Base-by-base conservation (phyloP, 2,888 invertebrate genomes). In the Andrena bicolor region DNA sequence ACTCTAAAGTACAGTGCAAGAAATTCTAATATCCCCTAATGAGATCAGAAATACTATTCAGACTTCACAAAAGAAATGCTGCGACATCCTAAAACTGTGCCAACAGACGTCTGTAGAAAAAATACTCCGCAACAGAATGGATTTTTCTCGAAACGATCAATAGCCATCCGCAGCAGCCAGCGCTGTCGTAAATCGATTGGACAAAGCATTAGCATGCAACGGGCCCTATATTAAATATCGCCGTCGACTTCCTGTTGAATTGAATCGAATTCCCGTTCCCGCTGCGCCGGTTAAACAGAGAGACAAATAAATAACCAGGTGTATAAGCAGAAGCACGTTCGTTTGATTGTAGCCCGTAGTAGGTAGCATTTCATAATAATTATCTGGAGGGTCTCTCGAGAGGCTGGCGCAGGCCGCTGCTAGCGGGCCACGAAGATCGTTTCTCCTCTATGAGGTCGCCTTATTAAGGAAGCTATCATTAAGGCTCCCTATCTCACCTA, bases 381-480 rank as follows among this genome's bases (percentile, higher is more conserved):
- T 91, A 90, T 90, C 86, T 85, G 80, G 82, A 83, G 78, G 28
- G 61, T 63, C 20, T 28, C 48, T 65, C 53, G 68, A 26, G 77
- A 61, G 63, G 66, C 63, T 28, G 30, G 58, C 41, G 56, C 10
- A 58, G 41, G 76, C 26, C 41, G 78, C 48, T 71, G 73, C 76
- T 41, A 69, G 61, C 76, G 78, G 81, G 82, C 82, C 83, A 83
- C 80, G 83, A 83, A 85, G 85, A 86, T 89, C 87, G 87, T 84
- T 88, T 85, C 82, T 77, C 76, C 83, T 85, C 76, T 86, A 86
- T 89, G 89, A 90, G 88, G 90, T 87, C 91, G 86, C 90, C 91
- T 92, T 92, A 92, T 92, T 91, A 91, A 92, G 90, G 88, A 88
- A 89, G 89, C 91, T 92, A 92, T 92, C 91, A 92, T 92, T 92